phyloP scores from a whole-genome alignment of 2,888 invertebrate species.

The Tachystola acroxantha region DNA sequence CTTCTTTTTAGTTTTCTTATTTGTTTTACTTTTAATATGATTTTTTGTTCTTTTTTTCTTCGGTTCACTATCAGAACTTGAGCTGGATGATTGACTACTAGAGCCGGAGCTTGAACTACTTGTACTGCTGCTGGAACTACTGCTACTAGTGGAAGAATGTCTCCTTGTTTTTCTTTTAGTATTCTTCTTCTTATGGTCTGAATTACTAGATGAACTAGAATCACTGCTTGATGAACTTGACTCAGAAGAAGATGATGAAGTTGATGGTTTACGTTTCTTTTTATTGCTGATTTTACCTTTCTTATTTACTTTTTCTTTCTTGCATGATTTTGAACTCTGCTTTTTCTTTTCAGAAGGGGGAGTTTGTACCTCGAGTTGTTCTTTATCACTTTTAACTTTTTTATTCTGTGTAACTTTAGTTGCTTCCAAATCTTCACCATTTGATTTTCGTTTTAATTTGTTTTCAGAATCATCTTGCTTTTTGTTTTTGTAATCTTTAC shows the following conservation, averaged over 20 bases:
- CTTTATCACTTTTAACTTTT: constrained; percentile 6
- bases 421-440: constrained; percentile 6
- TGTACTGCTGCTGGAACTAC: constrained; percentile 45
- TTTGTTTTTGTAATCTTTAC: constrained; percentile 5
- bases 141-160: constrained; percentile 51
- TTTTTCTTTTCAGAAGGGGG: constrained; percentile 19
- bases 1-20: constrained; percentile 36
- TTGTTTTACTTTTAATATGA: constrained; percentile 29
- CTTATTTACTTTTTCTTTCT: constrained; percentile 16
- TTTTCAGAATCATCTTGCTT: constrained; percentile 13
- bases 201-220: constrained; percentile 56
- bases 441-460: constrained; percentile 4
- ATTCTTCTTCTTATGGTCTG: constrained; percentile 43
- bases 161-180: constrained; percentile 41
- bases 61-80: constrained; percentile 53
- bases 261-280: constrained; percentile 52
- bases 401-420: constrained; percentile 9
- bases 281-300: constrained; percentile 17
- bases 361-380: constrained; percentile 18
- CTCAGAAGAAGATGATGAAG: constrained; percentile 53
- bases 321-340: constrained; percentile 15
- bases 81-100: constrained; percentile 38
- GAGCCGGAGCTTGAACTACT: constrained; percentile 46
- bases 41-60: constrained; percentile 40
- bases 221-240: constrained; percentile 50